Evolutionary conservation across 2,797 vertebrate species (phyloP).

Genomic region (Sus cebifrons): DNA sequence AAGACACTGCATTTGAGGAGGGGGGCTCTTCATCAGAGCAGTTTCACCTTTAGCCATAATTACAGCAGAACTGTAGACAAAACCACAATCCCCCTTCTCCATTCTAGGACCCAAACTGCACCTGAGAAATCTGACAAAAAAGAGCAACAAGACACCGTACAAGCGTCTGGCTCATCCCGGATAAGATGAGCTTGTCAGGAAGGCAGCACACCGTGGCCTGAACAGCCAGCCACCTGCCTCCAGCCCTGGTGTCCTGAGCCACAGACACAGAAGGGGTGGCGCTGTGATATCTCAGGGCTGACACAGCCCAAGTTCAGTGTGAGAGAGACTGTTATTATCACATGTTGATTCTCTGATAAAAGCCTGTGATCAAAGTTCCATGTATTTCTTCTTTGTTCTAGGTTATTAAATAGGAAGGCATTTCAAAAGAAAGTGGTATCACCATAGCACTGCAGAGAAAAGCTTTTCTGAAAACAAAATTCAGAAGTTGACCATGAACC

Average conservation of each 20-base stretch:
- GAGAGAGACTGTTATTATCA: neutral
- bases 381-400: neutral
- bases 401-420: neutral
- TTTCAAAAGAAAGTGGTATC: neutral
- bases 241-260: neutral
- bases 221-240: neutral
- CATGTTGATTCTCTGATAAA: neutral
- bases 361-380: neutral
- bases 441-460: neutral
- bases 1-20: neutral
- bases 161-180: neutral
- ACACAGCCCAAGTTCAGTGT: accelerated
- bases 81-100: neutral
- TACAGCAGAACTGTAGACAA: neutral
- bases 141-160: neutral
- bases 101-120: neutral
- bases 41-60: neutral
- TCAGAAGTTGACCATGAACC: neutral
- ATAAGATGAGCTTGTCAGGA: neutral
- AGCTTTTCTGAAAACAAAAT: neutral
- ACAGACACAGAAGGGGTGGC: accelerated
- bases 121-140: neutral
- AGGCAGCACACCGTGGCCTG: neutral
- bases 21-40: neutral
- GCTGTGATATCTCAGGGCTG: neutral